Evolutionary conservation across 1,140 invertebrate species (phyloP), one percentile per base, ranked within the genome.

Genomic region (Cydia fagiglandana): DNA sequence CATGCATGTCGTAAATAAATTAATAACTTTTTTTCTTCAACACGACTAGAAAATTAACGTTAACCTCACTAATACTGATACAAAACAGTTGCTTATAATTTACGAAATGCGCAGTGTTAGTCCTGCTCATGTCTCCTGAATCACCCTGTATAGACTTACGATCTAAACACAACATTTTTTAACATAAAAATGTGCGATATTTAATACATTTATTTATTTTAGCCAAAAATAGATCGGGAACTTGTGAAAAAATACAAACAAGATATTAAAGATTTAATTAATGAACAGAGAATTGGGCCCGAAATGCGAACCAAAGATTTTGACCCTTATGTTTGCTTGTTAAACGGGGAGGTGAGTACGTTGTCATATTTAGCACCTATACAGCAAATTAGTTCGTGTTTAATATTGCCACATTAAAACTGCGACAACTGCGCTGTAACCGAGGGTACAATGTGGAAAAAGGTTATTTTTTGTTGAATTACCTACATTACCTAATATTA

Each of bases 311-410:
- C 97, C 45, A 94, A 95, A 85, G 96, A 97, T 86, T 97, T 97
- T 88, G 96, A 98, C 86, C 95, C 96, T 80, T 98, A 97, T 83
- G 94, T 96, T 61, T 95, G 94, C 85, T 92, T 98, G 0, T 96
- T 98, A 50, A 97, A 96, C 83, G 96, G 96, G 76, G 94, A 96
- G 78, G 96, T 94, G 85, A 84, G 80, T 84, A 75, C 68, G 20
- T 70, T 74, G 12, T 50, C n/a, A 28, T 50, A 0, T 15, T 24
- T 24, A 24, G 24, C 2, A 24, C 24, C 24, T 50, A 13, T 50
- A 50, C 4, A 41, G 38, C 38, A 41, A 10, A 10, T 41, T 41
- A 41, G 9, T 2, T 41, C 4, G 34, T 6, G 34, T 34, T 1
- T 41, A 10, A 41, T 9, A 41, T 41, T 0, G 38, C 9, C 7